Evolutionary conservation across 2,797 vertebrate genomes (phyloP), one percentile per base, ranked within the genome.

Genomic region (Percopsis omiscomaycus): DNA sequence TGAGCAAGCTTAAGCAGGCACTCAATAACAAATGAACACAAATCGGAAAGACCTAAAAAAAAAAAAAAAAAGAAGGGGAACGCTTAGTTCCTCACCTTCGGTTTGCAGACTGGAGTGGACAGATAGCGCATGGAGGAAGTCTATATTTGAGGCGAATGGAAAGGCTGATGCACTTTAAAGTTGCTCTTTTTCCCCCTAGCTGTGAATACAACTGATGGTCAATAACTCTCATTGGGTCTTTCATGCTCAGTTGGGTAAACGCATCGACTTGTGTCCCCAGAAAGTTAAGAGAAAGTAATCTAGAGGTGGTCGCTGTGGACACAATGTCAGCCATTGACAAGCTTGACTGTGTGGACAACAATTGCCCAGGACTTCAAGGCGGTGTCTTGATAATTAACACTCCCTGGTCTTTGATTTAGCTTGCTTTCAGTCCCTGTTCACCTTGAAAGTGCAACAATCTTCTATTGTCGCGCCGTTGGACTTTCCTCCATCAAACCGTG

Each of bases 161-260:
- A 73, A 87, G 81, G 81, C 66, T 81, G 74, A 79, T 74, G 68
- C 65, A 48, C 86, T 83, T 90, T 86, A 87, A 82, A 69, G 82
- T 83, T 77, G 65, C 22, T 79, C 79, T 84, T 85, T 51, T 80
- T 87, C 82, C 82, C 79, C 83, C 76, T 86, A 90, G 85, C 68
- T 63, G 84, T 85, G 84, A 84, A 90, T 86, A 77, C 84, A 53
- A 77, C 48, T 13, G 72, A 73, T 73, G 79, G 81, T 91, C 90
- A 81, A 91, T 92, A 91, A 71, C 83, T 88, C 79, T 88, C 86
- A 86, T 91, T 85, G 85, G 90, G 90, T 93, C 86, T 91, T 89
- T 92, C 86, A 92, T 91, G 89, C 92, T 92, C 91, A 90, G 92
- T 94, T 92, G 94, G 92, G 93, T 93, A 92, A 93, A 92, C 79